Conservation (phyloP, 2,888 invertebrate species). For the Tetranychus truncatus region DNA sequence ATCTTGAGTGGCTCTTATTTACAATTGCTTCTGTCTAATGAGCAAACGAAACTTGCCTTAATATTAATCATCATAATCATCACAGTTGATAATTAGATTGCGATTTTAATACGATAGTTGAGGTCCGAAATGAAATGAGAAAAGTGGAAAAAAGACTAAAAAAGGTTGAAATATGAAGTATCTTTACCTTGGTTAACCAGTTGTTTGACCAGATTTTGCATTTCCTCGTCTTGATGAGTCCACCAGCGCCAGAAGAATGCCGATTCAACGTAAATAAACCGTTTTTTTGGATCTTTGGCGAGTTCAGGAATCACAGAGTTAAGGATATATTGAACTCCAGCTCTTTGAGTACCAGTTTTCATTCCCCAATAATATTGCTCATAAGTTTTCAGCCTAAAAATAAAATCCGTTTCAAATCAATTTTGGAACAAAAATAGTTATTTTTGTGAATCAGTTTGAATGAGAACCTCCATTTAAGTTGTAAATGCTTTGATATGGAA, state of each 20-base stretch:
- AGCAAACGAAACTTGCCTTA: background rate
- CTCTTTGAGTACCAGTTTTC: conserved; percentile 41
- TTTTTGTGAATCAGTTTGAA: no score
- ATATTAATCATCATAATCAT: background rate
- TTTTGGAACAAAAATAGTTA: background rate
- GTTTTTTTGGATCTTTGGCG: conserved; percentile 42
- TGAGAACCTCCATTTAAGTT: background rate
- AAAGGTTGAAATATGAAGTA: background rate
- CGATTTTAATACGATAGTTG: background rate
- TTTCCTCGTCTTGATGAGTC: conserved; percentile 45
- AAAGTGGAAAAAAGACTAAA: background rate
- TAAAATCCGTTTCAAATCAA: background rate
- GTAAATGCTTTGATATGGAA: background rate
- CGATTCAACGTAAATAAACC: conserved; percentile 67
- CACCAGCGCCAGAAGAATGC: conserved; percentile 75
- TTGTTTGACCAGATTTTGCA: conserved; percentile 43
- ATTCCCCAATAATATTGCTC: conserved; percentile 24
- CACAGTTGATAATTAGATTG: background rate
- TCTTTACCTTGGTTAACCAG: conserved; percentile 42
- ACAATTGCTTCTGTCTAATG: background rate
- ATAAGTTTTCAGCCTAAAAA: conserved; percentile 21
- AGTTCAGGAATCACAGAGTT: conserved; percentile 62
- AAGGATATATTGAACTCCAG: conserved; percentile 73
- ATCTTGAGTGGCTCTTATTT: background rate
- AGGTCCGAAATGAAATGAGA: background rate